Percentiles rank a stretch among this genome's conserved stretches.
phyloP scores from a whole-genome alignment of 1,140 invertebrate genomes.

The Ostrea denselamellosa region DNA sequence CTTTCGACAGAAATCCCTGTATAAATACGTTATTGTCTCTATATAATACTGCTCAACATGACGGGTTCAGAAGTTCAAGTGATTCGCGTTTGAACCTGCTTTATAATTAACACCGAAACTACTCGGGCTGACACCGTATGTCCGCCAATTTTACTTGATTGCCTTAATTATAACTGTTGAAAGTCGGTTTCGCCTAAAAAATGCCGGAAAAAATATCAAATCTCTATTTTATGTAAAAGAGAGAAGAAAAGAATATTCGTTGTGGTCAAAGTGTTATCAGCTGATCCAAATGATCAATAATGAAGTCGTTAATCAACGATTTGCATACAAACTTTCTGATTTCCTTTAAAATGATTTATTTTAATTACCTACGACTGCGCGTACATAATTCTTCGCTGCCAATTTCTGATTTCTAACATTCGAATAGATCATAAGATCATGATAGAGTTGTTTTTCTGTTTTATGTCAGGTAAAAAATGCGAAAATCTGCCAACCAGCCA shows the following conservation, averaged over 20 bases:
- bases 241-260: neutral
- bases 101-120: slow-evolving; percentile 15
- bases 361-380: neutral
- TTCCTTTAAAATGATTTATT: slow-evolving; percentile 33
- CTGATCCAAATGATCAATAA: neutral
- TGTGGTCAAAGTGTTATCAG: slow-evolving; percentile 12
- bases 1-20: neutral
- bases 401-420: neutral
- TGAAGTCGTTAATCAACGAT: neutral
- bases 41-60: slow-evolving; percentile 30
- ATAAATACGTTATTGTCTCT: slow-evolving; percentile 25
- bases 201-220: slow-evolving; percentile 23
- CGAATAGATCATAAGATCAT: neutral
- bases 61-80: slow-evolving; percentile 30
- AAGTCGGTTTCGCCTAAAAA: neutral
- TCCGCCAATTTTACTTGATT: slow-evolving; percentile 32
- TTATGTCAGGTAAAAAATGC: neutral
- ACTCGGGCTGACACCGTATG: slow-evolving; percentile 6
- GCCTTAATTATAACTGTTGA: slow-evolving; percentile 31
- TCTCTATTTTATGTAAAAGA: slow-evolving; percentile 4
- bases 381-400: neutral
- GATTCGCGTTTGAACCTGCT: slow-evolving; percentile 27
- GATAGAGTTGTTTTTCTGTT: neutral
- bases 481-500: too few relatives aligned
- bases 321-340: slow-evolving; percentile 11